Evolutionary conservation across 2,113 vertebrate species (phyloP).

Genomic region (Odocoileus hemionus): DNA sequence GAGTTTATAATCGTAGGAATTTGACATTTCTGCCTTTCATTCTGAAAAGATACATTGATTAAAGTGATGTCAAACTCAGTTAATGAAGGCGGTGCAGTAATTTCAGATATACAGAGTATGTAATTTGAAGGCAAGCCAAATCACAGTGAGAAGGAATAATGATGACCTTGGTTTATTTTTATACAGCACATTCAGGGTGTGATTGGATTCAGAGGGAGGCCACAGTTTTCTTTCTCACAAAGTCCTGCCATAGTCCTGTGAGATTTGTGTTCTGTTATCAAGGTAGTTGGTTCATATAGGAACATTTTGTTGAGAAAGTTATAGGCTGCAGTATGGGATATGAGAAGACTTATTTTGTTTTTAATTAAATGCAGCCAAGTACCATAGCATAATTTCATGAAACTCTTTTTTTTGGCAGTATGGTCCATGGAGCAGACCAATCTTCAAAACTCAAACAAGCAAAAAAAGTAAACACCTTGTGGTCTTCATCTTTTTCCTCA

Average conservation of each 20-base stretch:
- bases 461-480: background rate
- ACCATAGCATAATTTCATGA: conserved; percentile 45
- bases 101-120: conserved; percentile 77
- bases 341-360: conserved; percentile 17
- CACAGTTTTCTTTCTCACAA: conserved; percentile 76
- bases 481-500: background rate
- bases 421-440: background rate
- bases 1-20: conserved; percentile 69
- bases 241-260: conserved; percentile 67
- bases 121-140: conserved; percentile 78
- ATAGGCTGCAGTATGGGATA: conserved; percentile 53
- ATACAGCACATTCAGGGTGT: conserved; percentile 74
- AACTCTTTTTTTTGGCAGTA: conserved; percentile 48
- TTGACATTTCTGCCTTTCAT: conserved; percentile 74
- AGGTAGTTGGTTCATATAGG: conserved; percentile 64
- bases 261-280: conserved; percentile 76
- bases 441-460: background rate
- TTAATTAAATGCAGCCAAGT: conserved; percentile 50
- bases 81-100: conserved; percentile 74
- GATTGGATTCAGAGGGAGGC: conserved; percentile 76
- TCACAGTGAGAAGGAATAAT: conserved; percentile 78
- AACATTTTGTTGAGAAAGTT: conserved; percentile 77
- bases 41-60: conserved; percentile 77
- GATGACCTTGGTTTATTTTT: conserved; percentile 82
- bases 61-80: conserved; percentile 70